Evolutionary conservation across 2,888 invertebrate species (phyloP).

Genomic region (Enoplolaimus lenunculus): DNA sequence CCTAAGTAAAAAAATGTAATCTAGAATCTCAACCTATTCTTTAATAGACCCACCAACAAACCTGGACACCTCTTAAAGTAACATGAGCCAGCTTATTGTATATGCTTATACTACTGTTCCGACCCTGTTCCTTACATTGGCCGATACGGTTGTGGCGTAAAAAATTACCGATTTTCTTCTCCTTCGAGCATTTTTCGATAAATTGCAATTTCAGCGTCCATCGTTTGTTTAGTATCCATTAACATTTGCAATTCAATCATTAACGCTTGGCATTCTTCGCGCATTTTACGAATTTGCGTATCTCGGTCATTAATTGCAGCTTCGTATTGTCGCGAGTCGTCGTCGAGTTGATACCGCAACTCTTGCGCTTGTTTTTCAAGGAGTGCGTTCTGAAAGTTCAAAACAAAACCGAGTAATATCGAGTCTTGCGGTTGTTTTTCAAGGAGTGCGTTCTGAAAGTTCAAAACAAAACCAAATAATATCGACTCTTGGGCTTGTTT

Average conservation of each 20-base stretch:
- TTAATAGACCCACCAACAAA: too few species aligned
- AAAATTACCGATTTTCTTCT: slow-evolving; percentile 45
- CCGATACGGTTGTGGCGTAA: slow-evolving; percentile 40
- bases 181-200: slow-evolving; percentile 49
- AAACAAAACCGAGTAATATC: not conserved
- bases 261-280: slow-evolving; percentile 42
- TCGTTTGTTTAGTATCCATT: slow-evolving; percentile 47
- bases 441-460: slow-evolving; percentile 43
- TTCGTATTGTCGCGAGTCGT: slow-evolving; percentile 45
- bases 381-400: slow-evolving; percentile 42
- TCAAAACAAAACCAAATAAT: not conserved
- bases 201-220: slow-evolving; percentile 49
- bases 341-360: slow-evolving; percentile 45
- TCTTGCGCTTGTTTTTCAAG: slow-evolving; percentile 46
- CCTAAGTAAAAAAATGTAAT: too few species aligned
- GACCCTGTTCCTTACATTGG: too few species aligned
- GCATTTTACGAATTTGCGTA: slow-evolving; percentile 40
- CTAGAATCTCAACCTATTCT: too few species aligned
- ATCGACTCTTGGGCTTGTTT: too few species aligned
- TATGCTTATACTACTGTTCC: too few species aligned
- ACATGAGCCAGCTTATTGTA: too few species aligned
- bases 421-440: slow-evolving; percentile 41
- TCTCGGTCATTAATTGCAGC: slow-evolving; percentile 42
- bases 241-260: slow-evolving; percentile 41
- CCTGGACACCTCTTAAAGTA: too few species aligned